These are phyloP conservation scores for Hypotaenidia philippensis DNA, from an alignment of 2,797 vertebrate species.

Conservation along the genomic window DNA sequence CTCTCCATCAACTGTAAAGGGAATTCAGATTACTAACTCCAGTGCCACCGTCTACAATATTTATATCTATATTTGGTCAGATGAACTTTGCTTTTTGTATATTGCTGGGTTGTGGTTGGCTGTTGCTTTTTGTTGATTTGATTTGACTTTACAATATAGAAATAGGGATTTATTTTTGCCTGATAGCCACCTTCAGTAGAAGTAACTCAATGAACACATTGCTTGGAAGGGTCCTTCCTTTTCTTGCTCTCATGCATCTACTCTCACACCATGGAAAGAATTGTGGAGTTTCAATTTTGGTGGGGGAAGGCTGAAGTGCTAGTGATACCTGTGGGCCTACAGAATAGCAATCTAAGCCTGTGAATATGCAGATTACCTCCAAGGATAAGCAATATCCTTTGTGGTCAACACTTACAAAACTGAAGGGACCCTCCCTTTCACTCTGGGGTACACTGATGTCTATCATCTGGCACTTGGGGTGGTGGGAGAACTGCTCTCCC, in stretches of 20 bases:
- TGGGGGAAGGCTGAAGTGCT: accelerated
- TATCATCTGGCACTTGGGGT: not conserved
- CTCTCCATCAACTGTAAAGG: not conserved
- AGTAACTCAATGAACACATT: not conserved
- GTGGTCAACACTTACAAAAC: not conserved
- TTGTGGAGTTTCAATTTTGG: not conserved
- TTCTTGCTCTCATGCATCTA: not conserved
- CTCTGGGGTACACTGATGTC: not conserved
- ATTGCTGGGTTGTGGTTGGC: not conserved
- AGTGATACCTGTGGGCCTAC: not conserved
- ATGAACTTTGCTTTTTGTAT: not conserved
- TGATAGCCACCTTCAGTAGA: not conserved
- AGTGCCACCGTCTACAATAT: not conserved
- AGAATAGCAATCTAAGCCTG: not conserved
- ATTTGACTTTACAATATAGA: not conserved
- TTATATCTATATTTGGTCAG: not conserved
- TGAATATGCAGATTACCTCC: not conserved
- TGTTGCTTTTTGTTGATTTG: not conserved
- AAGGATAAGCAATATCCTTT: not conserved
- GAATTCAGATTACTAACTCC: not conserved
- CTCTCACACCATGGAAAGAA: not conserved
- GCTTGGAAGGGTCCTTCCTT: not conserved
- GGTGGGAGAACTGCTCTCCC: not conserved
- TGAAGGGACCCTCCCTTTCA: not conserved
- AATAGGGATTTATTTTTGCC: not conserved